Evolutionary conservation across 2,113 vertebrate genomes (phyloP).

Genomic region (Chiloscyllium plagiosum): DNA sequence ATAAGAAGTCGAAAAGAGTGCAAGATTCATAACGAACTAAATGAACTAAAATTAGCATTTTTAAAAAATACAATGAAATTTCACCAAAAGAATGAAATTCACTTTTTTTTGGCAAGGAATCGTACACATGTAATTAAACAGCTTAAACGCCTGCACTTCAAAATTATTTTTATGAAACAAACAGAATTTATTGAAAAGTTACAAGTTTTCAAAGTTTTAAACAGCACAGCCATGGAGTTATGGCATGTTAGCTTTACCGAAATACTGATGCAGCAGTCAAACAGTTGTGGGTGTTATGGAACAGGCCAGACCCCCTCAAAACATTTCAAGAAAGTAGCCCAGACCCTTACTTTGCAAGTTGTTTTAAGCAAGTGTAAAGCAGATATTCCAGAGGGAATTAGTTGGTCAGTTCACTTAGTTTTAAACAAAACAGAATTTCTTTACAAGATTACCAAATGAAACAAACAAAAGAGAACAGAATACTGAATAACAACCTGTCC

Average conservation of each 20-base stretch:
- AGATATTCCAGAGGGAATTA: too few species aligned
- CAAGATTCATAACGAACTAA: background rate
- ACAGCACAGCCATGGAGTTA: background rate
- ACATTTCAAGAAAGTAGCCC: too few species aligned
- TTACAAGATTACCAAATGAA: too few species aligned
- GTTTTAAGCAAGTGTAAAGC: too few species aligned
- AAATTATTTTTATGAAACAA: background rate
- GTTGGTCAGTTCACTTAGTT: too few species aligned
- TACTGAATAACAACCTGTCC: too few species aligned
- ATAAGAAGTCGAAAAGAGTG: background rate
- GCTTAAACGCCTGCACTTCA: background rate
- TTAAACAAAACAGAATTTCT: too few species aligned
- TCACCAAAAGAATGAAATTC: background rate
- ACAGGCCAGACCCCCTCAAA: too few species aligned
- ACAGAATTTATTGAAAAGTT: background rate
- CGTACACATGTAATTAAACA: background rate
- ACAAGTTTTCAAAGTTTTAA: background rate
- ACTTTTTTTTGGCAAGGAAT: background rate
- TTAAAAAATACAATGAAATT: background rate
- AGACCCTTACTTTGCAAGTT: too few species aligned
- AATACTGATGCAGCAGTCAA: background rate
- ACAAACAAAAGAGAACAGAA: too few species aligned
- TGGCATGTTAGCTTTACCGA: background rate
- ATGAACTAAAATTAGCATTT: background rate
- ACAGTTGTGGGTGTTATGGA: background rate